phyloP scores from a whole-genome alignment of 1,140 invertebrate genomes.

The Cydia amplana region DNA sequence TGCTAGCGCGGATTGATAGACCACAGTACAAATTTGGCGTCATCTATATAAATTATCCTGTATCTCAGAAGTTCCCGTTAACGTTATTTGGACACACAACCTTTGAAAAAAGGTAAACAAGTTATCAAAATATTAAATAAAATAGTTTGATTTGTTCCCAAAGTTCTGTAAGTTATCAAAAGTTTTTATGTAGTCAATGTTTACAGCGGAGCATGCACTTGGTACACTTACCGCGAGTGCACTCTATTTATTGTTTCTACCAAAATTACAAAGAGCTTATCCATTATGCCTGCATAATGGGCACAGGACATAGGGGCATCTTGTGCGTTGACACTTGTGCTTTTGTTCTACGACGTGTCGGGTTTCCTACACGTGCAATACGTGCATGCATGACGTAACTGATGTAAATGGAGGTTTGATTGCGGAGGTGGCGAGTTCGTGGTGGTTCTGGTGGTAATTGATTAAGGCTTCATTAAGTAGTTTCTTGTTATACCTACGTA shows the following conservation, averaged over 20 bases:
- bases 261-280: constrained; percentile 60
- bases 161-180: too few relatives aligned
- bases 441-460: constrained; percentile 3
- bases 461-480: neutral
- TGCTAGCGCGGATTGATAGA: too few relatives aligned
- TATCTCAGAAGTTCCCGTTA: too few relatives aligned
- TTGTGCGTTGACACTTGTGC: constrained; percentile 71
- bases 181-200: neutral
- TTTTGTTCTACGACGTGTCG: constrained; percentile 72
- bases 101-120: too few relatives aligned
- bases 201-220: constrained; percentile 2
- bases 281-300: constrained; percentile 65
- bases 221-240: constrained; percentile 23
- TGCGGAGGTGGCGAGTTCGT: neutral
- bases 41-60: too few relatives aligned
- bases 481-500: neutral
- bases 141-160: too few relatives aligned
- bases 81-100: too few relatives aligned
- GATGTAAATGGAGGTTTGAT: constrained; percentile 12
- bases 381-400: constrained; percentile 43
- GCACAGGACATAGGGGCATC: constrained; percentile 70
- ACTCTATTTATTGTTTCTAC: constrained; percentile 27
- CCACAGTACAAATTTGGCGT: too few relatives aligned
- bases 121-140: too few relatives aligned
- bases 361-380: constrained; percentile 61